These are phyloP conservation scores for Eurytoma adleriae DNA, from an alignment of 2,888 invertebrate species.

Conservation along the genomic window DNA sequence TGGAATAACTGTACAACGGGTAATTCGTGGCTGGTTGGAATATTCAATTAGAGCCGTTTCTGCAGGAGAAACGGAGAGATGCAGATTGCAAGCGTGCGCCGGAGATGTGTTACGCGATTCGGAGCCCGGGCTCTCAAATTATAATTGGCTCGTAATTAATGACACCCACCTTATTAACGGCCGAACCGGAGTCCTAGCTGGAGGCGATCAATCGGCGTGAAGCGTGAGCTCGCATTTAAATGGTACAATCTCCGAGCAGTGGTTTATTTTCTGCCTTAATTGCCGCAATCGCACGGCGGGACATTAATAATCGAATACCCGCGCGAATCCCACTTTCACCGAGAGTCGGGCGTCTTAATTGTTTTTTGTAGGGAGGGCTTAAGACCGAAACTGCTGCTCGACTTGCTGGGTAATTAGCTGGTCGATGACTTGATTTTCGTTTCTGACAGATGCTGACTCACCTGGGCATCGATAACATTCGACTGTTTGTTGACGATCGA, in stretches of 20 bases:
- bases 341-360: constrained; percentile 21
- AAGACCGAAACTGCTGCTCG: not conserved
- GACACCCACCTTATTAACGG: constrained; percentile 68
- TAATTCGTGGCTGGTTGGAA: not conserved
- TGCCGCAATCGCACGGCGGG: constrained; percentile 35
- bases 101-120: constrained; percentile 49
- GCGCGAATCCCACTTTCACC: constrained; percentile 46
- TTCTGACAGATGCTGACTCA: constrained; percentile 6
- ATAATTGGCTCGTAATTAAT: constrained; percentile 72
- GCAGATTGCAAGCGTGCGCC: constrained; percentile 23
- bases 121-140: constrained; percentile 59
- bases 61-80: not conserved
- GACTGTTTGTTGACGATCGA: too few species aligned
- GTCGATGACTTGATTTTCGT: constrained; percentile 29
- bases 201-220: constrained; percentile 50
- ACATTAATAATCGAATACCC: constrained; percentile 41
- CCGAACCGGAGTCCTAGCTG: constrained; percentile 56
- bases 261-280: constrained; percentile 49
- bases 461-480: not conserved
- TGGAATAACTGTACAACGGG: constrained; percentile 1
- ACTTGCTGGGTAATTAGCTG: constrained; percentile 36
- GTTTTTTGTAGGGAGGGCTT: constrained; percentile 1
- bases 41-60: constrained; percentile 29
- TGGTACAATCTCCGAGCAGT: constrained; percentile 27
- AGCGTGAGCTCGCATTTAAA: constrained; percentile 38